phyloP scores from a whole-genome alignment of 2,888 invertebrate genomes.

The Fragum fragum region DNA sequence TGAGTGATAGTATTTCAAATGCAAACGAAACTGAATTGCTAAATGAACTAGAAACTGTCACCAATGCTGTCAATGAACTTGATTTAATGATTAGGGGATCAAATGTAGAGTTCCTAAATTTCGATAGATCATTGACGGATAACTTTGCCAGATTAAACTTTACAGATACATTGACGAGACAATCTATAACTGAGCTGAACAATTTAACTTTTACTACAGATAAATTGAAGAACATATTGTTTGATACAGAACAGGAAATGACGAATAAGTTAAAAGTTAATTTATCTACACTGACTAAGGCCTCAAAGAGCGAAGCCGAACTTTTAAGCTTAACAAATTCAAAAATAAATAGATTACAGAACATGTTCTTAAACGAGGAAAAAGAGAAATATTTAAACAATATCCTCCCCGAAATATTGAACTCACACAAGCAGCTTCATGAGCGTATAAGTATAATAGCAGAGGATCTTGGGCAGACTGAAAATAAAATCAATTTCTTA shows the following conservation, averaged over 20 bases:
- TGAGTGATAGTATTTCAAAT: neutral
- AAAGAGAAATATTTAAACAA: neutral
- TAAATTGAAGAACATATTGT: neutral
- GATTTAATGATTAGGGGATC: neutral
- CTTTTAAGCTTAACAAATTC: neutral
- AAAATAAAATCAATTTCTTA: neutral
- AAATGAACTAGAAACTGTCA: neutral
- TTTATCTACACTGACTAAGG: neutral
- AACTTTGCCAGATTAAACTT: neutral
- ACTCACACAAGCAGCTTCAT: neutral
- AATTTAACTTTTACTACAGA: neutral
- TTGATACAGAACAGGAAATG: neutral
- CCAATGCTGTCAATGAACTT: neutral
- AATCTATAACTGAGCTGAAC: neutral
- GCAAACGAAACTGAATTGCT: neutral
- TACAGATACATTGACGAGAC: neutral
- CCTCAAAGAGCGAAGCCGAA: neutral
- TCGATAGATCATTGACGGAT: no score
- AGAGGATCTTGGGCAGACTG: neutral
- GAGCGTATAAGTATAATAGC: neutral
- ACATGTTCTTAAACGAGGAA: neutral
- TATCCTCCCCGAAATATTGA: neutral
- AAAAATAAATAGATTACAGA: neutral
- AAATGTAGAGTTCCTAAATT: neutral
- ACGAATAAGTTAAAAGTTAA: neutral